Evolutionary conservation across 2,888 invertebrate genomes (phyloP), one percentile per base, ranked within the genome.

Genomic region (Plagiodera versicolora): DNA sequence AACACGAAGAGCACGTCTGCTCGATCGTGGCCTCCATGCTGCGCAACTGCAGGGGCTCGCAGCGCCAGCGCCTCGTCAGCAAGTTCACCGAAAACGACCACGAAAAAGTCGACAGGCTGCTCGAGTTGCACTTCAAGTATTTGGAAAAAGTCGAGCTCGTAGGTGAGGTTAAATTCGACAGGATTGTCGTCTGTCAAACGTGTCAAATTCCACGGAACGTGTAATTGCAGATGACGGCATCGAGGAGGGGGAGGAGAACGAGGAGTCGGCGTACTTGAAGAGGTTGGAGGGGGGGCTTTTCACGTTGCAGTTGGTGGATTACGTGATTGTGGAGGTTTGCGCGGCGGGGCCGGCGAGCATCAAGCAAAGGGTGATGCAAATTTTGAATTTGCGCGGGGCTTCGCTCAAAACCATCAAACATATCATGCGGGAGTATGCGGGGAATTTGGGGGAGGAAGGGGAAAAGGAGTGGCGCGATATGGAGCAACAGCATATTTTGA

Each of bases 51-150:
- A 89, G 95, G 93, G 95, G 95, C 1, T 87, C 91, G 5, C 97
- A 98, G 73, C 83, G 96, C 28, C 94, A 95, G 76, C 83, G 99
- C 61, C 82, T 99, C 56, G 81, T 99, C 14, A 90, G 91, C 69
- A 99, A 99, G 83, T 99, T 99, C 78, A 91, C 91, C 0, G 99
- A 99, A 81, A 97, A 97, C 75, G 98, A 99, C 79, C 92, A 95
- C 73, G 98, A 98, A 79, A 99, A 99, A 82, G 95, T 99, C 0
- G 99, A 99, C 80, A 83, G 99, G 63, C 83, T 99, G 46, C 83
- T 99, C 77, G 99, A 99, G 79, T 82, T 99, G 64, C 98, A 99
- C 81, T 94, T 98, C 76, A 97, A 98, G 78, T 99, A 98, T 80
- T 85, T 95, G 78, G 95, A 95, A 72, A 95, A 95, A 82, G 94